Conservation (phyloP, 2,888 invertebrate genomes). For the Cosmia pyralina region DNA sequence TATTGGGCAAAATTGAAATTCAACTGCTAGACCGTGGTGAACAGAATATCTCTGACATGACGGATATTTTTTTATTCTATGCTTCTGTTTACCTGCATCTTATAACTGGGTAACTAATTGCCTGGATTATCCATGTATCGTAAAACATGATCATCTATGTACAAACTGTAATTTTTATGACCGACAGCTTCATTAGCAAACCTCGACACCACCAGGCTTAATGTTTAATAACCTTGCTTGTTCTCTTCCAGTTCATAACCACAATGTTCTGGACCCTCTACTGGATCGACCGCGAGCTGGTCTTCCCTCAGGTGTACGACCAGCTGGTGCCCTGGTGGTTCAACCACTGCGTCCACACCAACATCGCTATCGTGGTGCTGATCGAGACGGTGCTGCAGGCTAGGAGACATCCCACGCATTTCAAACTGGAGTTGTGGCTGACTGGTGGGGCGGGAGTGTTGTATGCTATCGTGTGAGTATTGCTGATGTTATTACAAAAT, state of each 20-base stretch:
- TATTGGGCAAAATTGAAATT: neutral
- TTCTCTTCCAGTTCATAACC: conserved; percentile 85
- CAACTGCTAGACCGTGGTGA: neutral
- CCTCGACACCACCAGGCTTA: neutral
- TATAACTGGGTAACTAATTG: too few relatives aligned
- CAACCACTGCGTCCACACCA: conserved; percentile 91
- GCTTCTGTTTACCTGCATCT: too few relatives aligned
- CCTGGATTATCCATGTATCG: neutral
- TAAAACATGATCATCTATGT: neutral
- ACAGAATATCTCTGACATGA: neutral
- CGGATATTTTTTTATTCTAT: neutral
- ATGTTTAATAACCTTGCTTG: neutral
- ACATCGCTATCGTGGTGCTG: conserved; percentile 85
- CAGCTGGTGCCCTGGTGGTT: conserved; percentile 89
- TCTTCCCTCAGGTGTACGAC: conserved; percentile 89
- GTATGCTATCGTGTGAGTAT: conserved; percentile 84
- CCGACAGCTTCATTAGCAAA: neutral
- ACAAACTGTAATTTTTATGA: neutral
- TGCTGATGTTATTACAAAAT: neutral
- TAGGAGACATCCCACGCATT: conserved; percentile 75
- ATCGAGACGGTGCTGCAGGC: conserved; percentile 85
- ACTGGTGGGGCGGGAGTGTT: conserved; percentile 68
- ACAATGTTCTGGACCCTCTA: conserved; percentile 90
- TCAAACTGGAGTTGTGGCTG: conserved; percentile 74
- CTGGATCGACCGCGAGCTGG: conserved; percentile 89